These are phyloP conservation scores for Drosophila multiciliata DNA, from an alignment of 2,888 invertebrate species.

Conservation along the genomic window DNA sequence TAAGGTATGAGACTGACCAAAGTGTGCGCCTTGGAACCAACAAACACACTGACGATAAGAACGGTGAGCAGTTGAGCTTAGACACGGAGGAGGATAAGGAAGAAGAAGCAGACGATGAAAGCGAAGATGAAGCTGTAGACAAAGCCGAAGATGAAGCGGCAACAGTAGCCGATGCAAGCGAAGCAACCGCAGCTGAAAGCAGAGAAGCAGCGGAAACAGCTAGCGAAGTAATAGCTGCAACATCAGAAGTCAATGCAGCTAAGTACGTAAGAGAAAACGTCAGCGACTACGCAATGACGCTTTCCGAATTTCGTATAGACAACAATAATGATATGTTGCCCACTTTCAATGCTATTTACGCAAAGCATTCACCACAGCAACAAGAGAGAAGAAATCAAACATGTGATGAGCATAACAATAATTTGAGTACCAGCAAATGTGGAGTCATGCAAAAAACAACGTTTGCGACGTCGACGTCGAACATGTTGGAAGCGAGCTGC, in stretches of 20 bases:
- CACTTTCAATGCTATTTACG: slow-evolving; percentile 80
- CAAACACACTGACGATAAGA: neutral
- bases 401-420: neutral
- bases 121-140: slow-evolving; percentile 9
- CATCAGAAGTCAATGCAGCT: neutral
- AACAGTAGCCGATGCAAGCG: slow-evolving; percentile 9
- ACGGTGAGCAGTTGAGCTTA: slow-evolving; percentile 5
- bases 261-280: no score
- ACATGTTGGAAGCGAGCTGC: neutral
- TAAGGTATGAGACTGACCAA: slow-evolving; percentile 57
- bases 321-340: slow-evolving; percentile 81
- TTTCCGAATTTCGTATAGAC: slow-evolving; percentile 48
- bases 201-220: neutral
- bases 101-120: neutral
- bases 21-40: slow-evolving; percentile 13
- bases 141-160: slow-evolving; percentile 9
- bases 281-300: slow-evolving; percentile 4
- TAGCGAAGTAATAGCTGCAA: neutral
- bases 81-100: neutral
- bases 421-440: neutral
- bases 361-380: neutral
- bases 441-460: neutral
- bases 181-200: neutral
- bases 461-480: neutral
- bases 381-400: neutral